phyloP scores from a whole-genome alignment of 1,140 invertebrate species.

The Zaprionus gabonicus region DNA sequence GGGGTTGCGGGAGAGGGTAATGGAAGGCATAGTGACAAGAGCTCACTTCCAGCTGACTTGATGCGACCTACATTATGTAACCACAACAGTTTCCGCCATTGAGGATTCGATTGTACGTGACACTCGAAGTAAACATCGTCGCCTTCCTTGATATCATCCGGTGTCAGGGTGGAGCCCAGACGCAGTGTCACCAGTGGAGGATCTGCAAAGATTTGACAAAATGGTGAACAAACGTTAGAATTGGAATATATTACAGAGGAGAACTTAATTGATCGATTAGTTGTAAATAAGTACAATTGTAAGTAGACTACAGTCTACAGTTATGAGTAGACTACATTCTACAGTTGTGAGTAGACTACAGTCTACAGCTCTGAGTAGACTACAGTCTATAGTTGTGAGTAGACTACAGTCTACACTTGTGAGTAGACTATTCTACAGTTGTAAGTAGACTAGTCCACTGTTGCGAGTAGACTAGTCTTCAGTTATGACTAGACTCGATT shows the following conservation, averaged over 20 bases:
- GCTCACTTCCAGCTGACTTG: constrained; percentile 41
- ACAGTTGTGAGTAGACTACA: not conserved
- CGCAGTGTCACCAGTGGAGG: constrained; percentile 92
- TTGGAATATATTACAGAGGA: not conserved
- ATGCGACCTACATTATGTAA: constrained; percentile 91
- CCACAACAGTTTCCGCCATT: constrained; percentile 93
- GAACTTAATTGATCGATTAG: not conserved
- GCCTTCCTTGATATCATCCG: constrained; percentile 95
- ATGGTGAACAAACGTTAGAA: constrained; percentile 5
- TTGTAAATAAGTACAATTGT: no score
- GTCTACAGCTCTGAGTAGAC: no score
- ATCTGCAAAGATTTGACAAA: constrained; percentile 87
- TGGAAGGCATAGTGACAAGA: constrained; percentile 14
- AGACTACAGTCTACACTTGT: no score
- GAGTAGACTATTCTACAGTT: no score
- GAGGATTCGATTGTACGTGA: constrained; percentile 94
- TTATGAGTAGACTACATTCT: not conserved
- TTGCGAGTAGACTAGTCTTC: not conserved
- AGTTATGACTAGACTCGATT: no score
- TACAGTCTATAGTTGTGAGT: no score
- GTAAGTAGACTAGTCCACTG: no score
- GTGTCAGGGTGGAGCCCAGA: constrained; percentile 93
- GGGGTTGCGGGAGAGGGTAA: not conserved
- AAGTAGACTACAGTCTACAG: no score
- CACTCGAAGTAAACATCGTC: constrained; percentile 97